Evolutionary conservation across 2,113 vertebrate species (phyloP).

Genomic region (Heteronetta atricapilla): DNA sequence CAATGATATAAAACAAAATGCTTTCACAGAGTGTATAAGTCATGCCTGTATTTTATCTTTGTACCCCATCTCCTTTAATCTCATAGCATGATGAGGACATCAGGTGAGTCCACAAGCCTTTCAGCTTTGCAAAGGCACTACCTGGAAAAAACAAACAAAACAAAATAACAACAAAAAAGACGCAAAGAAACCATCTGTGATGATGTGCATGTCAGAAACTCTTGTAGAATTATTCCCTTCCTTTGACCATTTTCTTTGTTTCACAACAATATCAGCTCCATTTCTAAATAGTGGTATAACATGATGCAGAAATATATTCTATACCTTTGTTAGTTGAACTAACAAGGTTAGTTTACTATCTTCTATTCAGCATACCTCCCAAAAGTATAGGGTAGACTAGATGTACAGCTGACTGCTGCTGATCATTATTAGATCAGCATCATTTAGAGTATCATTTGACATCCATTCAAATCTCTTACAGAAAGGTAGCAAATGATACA

Average conservation of each 20-base stretch:
- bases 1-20: constrained; percentile 38
- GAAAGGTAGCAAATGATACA: background rate
- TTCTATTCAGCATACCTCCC: background rate
- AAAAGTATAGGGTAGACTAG: background rate
- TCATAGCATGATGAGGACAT: background rate
- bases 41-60: constrained; percentile 40
- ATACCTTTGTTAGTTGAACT: background rate
- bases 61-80: constrained; percentile 44
- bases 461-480: background rate
- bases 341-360: background rate
- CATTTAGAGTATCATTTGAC: background rate
- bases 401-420: background rate
- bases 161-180: too few relatives aligned
- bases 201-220: background rate
- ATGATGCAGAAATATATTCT: background rate
- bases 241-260: background rate
- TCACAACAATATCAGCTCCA: background rate
- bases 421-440: background rate
- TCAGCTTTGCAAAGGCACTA: constrained; percentile 31
- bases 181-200: background rate
- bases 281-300: background rate
- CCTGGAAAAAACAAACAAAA: background rate
- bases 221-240: background rate
- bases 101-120: constrained; percentile 2
- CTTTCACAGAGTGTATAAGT: background rate